phyloP scores from a whole-genome alignment of 2,113 vertebrate genomes.

The Terrapene triunguis region DNA sequence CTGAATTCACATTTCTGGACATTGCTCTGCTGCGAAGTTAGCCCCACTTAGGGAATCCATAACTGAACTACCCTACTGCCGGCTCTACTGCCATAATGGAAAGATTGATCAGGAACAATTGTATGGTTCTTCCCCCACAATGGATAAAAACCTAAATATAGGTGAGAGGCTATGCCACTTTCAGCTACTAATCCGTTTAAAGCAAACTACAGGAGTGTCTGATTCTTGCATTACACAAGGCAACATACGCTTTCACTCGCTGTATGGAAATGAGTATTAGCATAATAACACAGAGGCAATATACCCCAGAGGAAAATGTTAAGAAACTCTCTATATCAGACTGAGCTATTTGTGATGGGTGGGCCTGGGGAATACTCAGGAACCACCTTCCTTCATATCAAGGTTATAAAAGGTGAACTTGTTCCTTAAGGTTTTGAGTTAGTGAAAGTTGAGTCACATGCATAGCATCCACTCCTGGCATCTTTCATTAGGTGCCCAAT shows the following conservation, averaged over 20 bases:
- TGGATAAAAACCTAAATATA: not conserved
- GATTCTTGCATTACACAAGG: not conserved
- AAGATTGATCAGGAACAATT: not conserved
- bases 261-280: not conserved
- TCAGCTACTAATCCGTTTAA: not conserved
- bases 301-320: not conserved
- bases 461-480: not conserved
- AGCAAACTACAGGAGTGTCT: not conserved
- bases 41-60: not conserved
- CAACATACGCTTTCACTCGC: not conserved
- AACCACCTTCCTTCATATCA: not conserved
- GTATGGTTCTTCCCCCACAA: not conserved
- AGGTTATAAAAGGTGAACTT: rapidly evolving
- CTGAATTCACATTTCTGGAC: not conserved
- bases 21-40: not conserved
- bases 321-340: not conserved
- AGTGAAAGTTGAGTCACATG: not conserved
- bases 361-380: rapidly evolving
- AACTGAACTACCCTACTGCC: not conserved
- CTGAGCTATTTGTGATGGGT: not conserved
- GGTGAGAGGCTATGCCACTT: not conserved
- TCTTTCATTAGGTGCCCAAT: not conserved
- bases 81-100: not conserved
- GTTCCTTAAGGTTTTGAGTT: rapidly evolving
- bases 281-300: not conserved